Percentiles rank a stretch among this genome's conserved stretches.
Conservation (phyloP, 1,140 invertebrate genomes). For the Drosophila carrolli region DNA sequence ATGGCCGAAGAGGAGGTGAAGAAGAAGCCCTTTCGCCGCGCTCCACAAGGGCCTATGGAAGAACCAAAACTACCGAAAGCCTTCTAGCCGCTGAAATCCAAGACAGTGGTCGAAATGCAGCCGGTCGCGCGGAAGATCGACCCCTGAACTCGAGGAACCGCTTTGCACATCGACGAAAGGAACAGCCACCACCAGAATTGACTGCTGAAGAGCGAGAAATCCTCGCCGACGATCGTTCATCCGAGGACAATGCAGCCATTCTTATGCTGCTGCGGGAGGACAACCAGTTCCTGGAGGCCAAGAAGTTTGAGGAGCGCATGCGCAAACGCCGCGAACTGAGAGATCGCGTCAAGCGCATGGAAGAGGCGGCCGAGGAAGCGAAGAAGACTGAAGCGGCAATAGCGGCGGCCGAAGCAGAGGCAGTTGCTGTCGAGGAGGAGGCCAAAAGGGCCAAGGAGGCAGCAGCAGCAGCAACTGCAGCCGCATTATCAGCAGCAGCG, state of each 20-base stretch:
- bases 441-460: conserved; percentile 33
- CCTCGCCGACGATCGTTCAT: conserved; percentile 76
- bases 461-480: conserved; percentile 34
- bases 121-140: conserved; percentile 27
- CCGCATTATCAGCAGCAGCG: conserved; percentile 48
- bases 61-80: conserved; percentile 64
- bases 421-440: conserved; percentile 76
- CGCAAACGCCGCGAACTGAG: conserved; percentile 92
- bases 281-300: conserved; percentile 85
- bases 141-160: conserved; percentile 62
- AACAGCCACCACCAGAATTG: conserved; percentile 55
- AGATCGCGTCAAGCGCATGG: conserved; percentile 90
- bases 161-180: conserved; percentile 63
- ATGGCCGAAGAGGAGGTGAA: conserved; percentile 40
- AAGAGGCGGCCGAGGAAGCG: conserved; percentile 86
- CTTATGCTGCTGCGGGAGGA: conserved; percentile 78
- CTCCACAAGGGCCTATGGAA: conserved; percentile 50
- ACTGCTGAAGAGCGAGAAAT: conserved; percentile 72
- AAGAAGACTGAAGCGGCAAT: conserved; percentile 43
- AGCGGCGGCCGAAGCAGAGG: conserved; percentile 56
- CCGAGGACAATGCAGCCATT: conserved; percentile 81
- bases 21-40: conserved; percentile 37
- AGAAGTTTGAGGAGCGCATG: conserved; percentile 88
- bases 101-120: conserved; percentile 12
- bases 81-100: conserved; percentile 33